Evolutionary conservation across 2,888 invertebrate genomes (phyloP).

Genomic region (Spisula solida): DNA sequence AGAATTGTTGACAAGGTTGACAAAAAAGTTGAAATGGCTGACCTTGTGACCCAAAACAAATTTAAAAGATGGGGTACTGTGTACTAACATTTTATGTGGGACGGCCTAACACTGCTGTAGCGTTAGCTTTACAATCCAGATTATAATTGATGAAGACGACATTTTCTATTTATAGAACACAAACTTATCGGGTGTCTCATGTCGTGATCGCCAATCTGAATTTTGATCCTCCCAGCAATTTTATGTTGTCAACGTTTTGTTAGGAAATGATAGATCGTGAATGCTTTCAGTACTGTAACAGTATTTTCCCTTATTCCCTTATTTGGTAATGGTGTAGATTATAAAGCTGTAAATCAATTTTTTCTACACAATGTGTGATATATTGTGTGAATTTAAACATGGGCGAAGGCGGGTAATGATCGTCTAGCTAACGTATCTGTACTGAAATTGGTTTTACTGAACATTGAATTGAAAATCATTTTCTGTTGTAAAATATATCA

Average conservation of each 20-base stretch:
- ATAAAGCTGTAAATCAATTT: not conserved
- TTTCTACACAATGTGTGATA: not conserved
- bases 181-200: slow-evolving; percentile 39
- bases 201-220: slow-evolving; percentile 26
- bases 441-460: not conserved
- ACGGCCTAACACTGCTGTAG: not conserved
- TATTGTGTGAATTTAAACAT: not conserved
- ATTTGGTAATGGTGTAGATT: not conserved
- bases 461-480: no score
- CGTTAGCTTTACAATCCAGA: not conserved
- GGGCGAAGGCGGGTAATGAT: not conserved
- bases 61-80: no score
- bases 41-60: no score
- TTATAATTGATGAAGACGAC: slow-evolving; percentile 34
- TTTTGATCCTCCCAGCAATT: slow-evolving; percentile 9
- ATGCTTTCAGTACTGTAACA: not conserved
- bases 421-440: not conserved
- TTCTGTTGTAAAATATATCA: no score
- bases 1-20: no score
- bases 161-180: slow-evolving; percentile 41
- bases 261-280: not conserved
- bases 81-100: no score
- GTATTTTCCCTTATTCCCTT: not conserved
- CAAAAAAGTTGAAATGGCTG: no score
- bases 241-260: slow-evolving; percentile 36